Base-by-base conservation (phyloP, 2,888 invertebrate genomes). In the Hydropsyche betteni region DNA sequence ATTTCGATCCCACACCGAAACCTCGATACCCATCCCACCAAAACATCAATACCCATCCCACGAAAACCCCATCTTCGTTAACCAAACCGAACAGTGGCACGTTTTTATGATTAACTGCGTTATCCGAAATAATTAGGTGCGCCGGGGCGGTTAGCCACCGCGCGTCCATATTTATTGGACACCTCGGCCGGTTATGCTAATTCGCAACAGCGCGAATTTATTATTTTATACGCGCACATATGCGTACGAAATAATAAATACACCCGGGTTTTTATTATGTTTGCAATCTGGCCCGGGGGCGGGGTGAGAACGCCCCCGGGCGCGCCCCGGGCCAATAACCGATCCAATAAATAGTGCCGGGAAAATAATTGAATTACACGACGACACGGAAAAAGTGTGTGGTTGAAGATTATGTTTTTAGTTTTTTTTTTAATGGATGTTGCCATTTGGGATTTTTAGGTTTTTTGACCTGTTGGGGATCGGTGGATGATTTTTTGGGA, bases 151-250 rank as follows among this genome's bases (percentile, higher is more conserved):
- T n/a, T 36, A 55, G 73, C 74, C 73, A 55, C 50, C 70, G 70
- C 69, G 61, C 55, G 34, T 77, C 68, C 73, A 72, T 77, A 77
- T 77, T 77, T 75, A 75, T 77, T 73, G 77, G 68, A 74, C 74
- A 74, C 61, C 72, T 74, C 75, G 70, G 70, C 77, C 77, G 75
- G 77, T 77, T 77, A 77, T 77, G 77, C 75, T 75, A 77, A 77
- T 77, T 70, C 71, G 55, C 14, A 24, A 44, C 68, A 71, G 52
- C 72, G 76, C 76, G 76, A 69, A 74, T 78, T 78, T 78, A 44
- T 44, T 44, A 44, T 44, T 44, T 44, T 44, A 24, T 24, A 24
- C 24, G 24, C 24, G 24, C 24, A 24, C 24, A 24, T 24, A 24
- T 24, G 24, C 24, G 24, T 24, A 24, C 24, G 2, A 24, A 24